Conservation (phyloP, 2,797 vertebrate genomes). For the Aeoliscus strigatus region DNA sequence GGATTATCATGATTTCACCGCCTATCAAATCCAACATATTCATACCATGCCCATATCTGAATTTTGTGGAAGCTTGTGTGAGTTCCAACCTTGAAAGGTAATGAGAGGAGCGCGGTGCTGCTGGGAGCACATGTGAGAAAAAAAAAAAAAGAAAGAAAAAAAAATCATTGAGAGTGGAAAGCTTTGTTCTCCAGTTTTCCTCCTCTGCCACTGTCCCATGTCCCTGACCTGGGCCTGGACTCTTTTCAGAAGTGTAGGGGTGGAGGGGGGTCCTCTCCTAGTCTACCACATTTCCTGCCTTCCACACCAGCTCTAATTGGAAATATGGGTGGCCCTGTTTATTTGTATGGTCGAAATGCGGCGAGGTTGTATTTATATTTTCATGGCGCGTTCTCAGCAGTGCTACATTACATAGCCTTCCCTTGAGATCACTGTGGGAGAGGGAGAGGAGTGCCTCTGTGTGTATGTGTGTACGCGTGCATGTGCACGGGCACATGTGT, state of each 20-base stretch:
- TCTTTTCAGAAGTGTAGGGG: slow-evolving; percentile 34
- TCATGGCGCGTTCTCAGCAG: slow-evolving; percentile 97
- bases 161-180: not conserved
- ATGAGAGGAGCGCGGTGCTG: slow-evolving; percentile 3
- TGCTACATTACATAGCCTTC: slow-evolving; percentile 85
- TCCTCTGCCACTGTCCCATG: slow-evolving; percentile 33
- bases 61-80: slow-evolving; percentile 12
- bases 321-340: slow-evolving; percentile 99
- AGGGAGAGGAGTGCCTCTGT: slow-evolving; percentile 28
- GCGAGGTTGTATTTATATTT: slow-evolving; percentile 93
- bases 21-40: slow-evolving; percentile 13
- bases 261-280: slow-evolving; percentile 57
- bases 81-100: slow-evolving; percentile 16
- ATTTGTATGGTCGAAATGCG: slow-evolving; percentile 98
- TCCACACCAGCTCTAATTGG: slow-evolving; percentile 94
- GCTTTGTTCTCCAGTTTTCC: slow-evolving; percentile 5
- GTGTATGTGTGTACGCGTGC: slow-evolving; percentile 1
- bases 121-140: slow-evolving; percentile 3
- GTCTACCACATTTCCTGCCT: slow-evolving; percentile 90
- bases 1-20: slow-evolving; percentile 30
- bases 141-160: too few relatives aligned
- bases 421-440: slow-evolving; percentile 73
- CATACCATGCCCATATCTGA: slow-evolving; percentile 27
- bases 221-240: slow-evolving; percentile 29
- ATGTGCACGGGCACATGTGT: not conserved